Evolutionary conservation across 2,888 invertebrate species (phyloP).

Genomic region (Torymus auratus): DNA sequence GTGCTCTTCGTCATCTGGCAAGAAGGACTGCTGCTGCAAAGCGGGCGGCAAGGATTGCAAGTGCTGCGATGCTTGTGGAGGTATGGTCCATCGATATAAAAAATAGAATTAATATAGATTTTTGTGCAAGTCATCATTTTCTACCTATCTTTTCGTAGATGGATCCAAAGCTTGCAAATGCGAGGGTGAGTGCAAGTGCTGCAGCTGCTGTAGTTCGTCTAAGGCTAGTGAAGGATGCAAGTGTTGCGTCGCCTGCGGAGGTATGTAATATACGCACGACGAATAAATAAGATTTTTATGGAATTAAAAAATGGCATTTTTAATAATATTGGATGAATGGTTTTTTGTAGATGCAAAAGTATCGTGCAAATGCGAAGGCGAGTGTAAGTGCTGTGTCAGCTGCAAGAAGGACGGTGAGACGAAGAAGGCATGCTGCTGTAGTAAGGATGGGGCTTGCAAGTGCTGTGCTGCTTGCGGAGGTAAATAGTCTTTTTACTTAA

Average conservation of each 20-base stretch:
- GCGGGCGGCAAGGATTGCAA: slow-evolving; percentile 11
- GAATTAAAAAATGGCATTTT: too few species aligned
- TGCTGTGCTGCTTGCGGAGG: too few species aligned
- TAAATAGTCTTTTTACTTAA: too few species aligned
- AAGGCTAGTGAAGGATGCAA: slow-evolving; percentile 15
- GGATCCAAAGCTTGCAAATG: slow-evolving; percentile 14
- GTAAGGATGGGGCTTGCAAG: neutral
- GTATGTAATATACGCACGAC: neutral
- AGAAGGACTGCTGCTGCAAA: neutral
- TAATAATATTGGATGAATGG: too few species aligned
- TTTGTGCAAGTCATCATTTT: too few species aligned
- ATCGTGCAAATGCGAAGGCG: slow-evolving; percentile 3
- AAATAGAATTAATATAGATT: too few species aligned
- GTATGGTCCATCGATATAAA: neutral
- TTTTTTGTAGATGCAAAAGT: too few species aligned
- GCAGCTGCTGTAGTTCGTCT: slow-evolving; percentile 24
- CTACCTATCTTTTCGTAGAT: neutral
- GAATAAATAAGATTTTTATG: too few species aligned
- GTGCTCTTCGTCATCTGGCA: neutral
- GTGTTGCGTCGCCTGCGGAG: slow-evolving; percentile 34
- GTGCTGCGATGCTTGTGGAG: slow-evolving; percentile 33
- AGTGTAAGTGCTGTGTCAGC: slow-evolving; percentile 27
- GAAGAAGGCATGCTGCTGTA: neutral
- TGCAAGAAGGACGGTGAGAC: neutral
- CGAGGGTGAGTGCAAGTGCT: slow-evolving; percentile 39